Evolutionary conservation across 2,113 vertebrate genomes (phyloP).

Genomic region (Colinus virginianus): DNA sequence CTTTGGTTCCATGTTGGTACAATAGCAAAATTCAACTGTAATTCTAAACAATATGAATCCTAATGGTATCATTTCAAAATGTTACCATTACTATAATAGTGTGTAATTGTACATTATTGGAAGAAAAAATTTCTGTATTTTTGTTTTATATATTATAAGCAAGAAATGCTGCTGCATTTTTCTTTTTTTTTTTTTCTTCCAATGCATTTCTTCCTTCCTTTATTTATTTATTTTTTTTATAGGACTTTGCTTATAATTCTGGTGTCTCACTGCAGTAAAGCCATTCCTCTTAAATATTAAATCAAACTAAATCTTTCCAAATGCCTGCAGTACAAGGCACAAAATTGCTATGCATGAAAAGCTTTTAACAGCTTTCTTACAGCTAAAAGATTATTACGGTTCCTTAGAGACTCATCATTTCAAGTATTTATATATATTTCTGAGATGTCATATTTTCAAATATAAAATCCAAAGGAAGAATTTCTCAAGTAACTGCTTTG

Average conservation of each 20-base stretch:
- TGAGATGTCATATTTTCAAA: not conserved
- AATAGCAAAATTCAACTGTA: not conserved
- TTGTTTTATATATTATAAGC: not conserved
- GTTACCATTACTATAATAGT: not conserved
- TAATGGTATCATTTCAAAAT: not conserved
- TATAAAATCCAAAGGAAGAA: not conserved
- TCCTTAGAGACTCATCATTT: not conserved
- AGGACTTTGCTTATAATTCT: not conserved
- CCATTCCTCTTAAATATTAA: not conserved
- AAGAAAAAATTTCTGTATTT: not conserved
- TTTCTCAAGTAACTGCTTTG: not conserved
- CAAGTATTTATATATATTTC: not conserved
- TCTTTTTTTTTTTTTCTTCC: not conserved
- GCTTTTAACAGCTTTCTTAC: not conserved
- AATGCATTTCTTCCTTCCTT: not conserved
- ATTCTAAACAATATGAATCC: not conserved
- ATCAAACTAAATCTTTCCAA: not conserved
- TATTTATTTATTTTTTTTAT: not conserved
- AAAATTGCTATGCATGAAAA: accelerated
- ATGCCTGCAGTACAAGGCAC: not conserved
- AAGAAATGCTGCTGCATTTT: not conserved
- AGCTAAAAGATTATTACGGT: not conserved
- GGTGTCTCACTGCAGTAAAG: not conserved
- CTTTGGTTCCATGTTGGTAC: not conserved
- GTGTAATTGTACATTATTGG: accelerated